phyloP scores from a whole-genome alignment of 1,140 invertebrate species.

The Linepithema humile region DNA sequence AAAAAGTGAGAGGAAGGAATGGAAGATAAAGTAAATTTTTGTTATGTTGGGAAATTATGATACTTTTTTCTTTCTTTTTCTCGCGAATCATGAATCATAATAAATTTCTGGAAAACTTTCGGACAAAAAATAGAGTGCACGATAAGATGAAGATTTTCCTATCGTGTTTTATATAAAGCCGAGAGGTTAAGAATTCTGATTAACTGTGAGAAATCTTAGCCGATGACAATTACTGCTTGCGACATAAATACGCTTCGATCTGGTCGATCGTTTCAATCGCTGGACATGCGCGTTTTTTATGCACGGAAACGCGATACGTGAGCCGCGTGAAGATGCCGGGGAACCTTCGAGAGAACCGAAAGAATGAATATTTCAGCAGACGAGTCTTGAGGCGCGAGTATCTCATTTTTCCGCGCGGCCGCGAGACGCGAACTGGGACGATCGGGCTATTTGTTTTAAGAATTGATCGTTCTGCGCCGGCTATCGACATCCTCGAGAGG shows the following conservation, averaged over 20 bases:
- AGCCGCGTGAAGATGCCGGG: slow-evolving; percentile 10
- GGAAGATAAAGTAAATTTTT: too few species aligned
- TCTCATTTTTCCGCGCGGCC: slow-evolving; percentile 51
- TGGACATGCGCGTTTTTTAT: slow-evolving; percentile 35
- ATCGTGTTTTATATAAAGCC: background rate
- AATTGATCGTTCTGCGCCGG: slow-evolving; percentile 41
- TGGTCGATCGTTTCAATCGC: background rate
- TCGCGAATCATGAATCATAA: background rate
- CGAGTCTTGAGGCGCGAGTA: slow-evolving; percentile 27
- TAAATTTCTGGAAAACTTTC: background rate
- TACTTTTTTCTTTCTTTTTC: background rate
- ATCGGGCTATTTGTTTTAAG: slow-evolving; percentile 55
- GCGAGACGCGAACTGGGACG: slow-evolving; percentile 45
- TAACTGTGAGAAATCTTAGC: slow-evolving; percentile 23
- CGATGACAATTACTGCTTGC: background rate
- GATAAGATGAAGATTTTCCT: background rate
- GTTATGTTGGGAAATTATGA: background rate
- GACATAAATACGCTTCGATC: background rate
- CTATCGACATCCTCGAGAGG: slow-evolving; percentile 28
- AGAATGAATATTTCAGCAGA: slow-evolving; percentile 54
- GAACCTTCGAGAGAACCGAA: slow-evolving; percentile 30
- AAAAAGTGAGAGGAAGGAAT: background rate
- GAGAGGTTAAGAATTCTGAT: background rate
- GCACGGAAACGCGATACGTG: slow-evolving; percentile 47
- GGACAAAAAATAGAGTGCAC: background rate